Evolutionary conservation across 2,113 vertebrate genomes (phyloP), one percentile per base, ranked within the genome.

Genomic region (Hyperoodon ampullatus): DNA sequence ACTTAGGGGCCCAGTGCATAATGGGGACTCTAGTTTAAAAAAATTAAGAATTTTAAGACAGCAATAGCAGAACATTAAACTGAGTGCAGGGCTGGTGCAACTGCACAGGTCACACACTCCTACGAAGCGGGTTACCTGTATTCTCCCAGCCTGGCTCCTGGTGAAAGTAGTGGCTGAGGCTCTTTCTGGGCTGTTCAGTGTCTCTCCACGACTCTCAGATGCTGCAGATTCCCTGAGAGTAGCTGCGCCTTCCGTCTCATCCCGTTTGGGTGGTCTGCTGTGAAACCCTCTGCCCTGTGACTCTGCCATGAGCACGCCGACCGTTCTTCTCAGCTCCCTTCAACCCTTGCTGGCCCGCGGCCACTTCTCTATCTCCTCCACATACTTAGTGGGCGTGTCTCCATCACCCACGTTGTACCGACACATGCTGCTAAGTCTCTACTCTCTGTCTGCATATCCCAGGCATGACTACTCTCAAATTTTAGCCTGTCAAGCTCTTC

Each of bases 31-130:
- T 8, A 50, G 58, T 60, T 74, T 4, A 85, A 89, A 88, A 72
- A 74, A 90, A 71, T n/a, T 55, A 91, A 93, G 85, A 72, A 83
- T 91, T 93, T 77, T 39, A 70, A 92, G 35, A 58, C 13, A 21
- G 30, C 47, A 9, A 50, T 5, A 63, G 30, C 61, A 80, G 55
- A 68, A 23, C 47, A 77, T 70, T 55, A n/a, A 81, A 26, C 26
- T 4, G 3, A 55, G 33, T 5, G 3, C 8, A 16, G 35, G 33
- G 18, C 5, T 61, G 7, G 4, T 68, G 72, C 39, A 28, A 10
- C 50, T 15, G 30, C 26, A 6, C 24, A 44, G 12, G 3, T 61
- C n/a, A 35, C 58, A 35, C 58, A 44, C 0, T 2, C 35, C 60
- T 35, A 0, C 1, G 5, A 55, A 50, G 15, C 23, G 3, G 6